Evolutionary conservation across 2,113 vertebrate genomes (phyloP), one percentile per base, ranked within the genome.

Genomic region (Urocynchramus pylzowi): DNA sequence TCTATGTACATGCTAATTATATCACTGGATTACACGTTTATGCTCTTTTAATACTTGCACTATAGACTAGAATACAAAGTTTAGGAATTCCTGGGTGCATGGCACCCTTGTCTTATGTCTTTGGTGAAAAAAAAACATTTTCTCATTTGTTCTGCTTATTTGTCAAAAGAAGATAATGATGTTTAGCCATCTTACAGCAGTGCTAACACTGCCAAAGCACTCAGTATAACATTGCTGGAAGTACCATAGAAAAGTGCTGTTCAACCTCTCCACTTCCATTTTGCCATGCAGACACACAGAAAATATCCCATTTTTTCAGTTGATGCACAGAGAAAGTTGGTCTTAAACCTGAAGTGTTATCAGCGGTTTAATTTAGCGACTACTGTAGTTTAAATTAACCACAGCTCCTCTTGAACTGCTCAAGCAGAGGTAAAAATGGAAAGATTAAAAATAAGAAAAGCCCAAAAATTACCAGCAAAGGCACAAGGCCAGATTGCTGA

Each of bases 361-460:
- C 60, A 17, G 68, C 11, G 53, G 41, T 67, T 91, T 75, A 24
- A 90, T 80, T 89, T 44, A 92, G 49, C 4, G 0, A 93, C n/a
- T 42, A 52, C 71, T 78, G 89, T 7, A 68, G 37, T 63, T 83
- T 81, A 85, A 87, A 61, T 71, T 33, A 93, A 78, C 31, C 23
- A 45, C 90, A 67, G 64, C 56, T 89, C 73, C 56, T 3, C 30
- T 68, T 1, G 41, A 75, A 37, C 49, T 59, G 15, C 74, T 76
- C 27, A 1, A 83, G 47, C 33, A 37, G 69, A 44, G 41, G n/a
- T 60, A 88, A 95, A 94, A 93, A 70, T 6, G 28, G 71, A 94
- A 84, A 79, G 87, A 89, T 79, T 90, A 68, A 94, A 94, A 89
- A 88, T 85, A 83, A 93, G 70, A 67, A 59, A 80, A 93, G 23